Evolutionary conservation across 2,797 vertebrate species (phyloP).

Genomic region (Calcarius lapponicus): DNA sequence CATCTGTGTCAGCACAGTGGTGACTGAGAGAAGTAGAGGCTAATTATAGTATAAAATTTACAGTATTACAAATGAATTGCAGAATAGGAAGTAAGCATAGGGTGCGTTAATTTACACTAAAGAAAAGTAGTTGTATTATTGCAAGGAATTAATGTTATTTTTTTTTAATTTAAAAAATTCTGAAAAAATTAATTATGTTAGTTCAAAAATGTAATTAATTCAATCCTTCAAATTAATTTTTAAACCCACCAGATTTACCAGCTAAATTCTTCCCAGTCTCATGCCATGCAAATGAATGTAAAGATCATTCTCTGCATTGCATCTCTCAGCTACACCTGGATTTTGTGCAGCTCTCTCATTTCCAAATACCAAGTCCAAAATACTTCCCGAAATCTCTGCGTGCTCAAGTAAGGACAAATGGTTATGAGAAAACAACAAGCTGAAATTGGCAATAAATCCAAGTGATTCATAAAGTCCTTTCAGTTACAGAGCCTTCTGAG

Average conservation of each 20-base stretch:
- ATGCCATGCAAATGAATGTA: neutral
- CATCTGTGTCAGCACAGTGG: neutral
- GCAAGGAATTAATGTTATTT: neutral
- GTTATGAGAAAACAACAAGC: constrained; percentile 39
- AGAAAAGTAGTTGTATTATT: neutral
- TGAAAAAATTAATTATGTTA: too few species aligned
- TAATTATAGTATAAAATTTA: neutral
- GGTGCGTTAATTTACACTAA: neutral
- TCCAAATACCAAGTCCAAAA: neutral
- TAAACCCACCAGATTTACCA: neutral
- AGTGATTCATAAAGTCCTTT: constrained; percentile 58
- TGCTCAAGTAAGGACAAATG: constrained; percentile 31
- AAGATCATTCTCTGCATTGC: neutral
- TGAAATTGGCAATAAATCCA: constrained; percentile 42
- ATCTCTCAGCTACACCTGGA: neutral
- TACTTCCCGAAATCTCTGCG: neutral
- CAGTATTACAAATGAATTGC: neutral
- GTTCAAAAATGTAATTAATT: neutral
- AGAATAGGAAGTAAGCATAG: neutral
- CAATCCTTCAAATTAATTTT: neutral
- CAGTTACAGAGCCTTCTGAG: constrained; percentile 39
- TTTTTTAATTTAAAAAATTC: neutral
- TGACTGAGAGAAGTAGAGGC: neutral
- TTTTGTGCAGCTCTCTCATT: neutral
- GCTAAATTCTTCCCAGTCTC: neutral